Evolutionary conservation across 2,888 invertebrate species (phyloP).

Genomic region (Euplexia lucipara): DNA sequence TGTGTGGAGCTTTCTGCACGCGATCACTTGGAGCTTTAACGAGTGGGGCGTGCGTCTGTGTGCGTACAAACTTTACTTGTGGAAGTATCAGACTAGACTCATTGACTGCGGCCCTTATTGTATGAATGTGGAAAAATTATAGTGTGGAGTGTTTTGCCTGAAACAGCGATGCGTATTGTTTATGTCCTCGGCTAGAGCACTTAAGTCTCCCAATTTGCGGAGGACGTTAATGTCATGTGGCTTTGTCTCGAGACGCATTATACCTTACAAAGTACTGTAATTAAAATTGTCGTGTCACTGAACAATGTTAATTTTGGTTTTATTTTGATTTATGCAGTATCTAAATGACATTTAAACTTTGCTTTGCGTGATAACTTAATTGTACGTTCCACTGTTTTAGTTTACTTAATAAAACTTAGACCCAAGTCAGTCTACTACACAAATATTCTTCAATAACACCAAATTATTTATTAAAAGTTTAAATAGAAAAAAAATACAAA

Average conservation of each 20-base stretch:
- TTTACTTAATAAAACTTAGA: background rate
- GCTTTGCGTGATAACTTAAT: constrained; percentile 5
- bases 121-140: constrained; percentile 91
- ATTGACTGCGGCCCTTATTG: constrained; percentile 91
- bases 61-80: constrained; percentile 86
- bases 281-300: constrained; percentile 78
- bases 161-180: constrained; percentile 88
- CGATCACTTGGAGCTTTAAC: constrained; percentile 87
- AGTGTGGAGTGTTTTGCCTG: constrained; percentile 89
- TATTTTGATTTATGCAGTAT: constrained; percentile 46
- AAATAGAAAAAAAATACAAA: background rate
- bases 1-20: constrained; percentile 90
- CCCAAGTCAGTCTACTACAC: background rate
- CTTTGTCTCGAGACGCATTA: constrained; percentile 85
- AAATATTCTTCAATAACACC: background rate
- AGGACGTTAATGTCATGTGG: constrained; percentile 82
- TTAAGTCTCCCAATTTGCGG: constrained; percentile 88
- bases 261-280: constrained; percentile 85
- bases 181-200: constrained; percentile 84
- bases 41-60: constrained; percentile 86
- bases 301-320: constrained; percentile 70
- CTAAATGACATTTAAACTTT: constrained; percentile 9
- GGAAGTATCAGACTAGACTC: constrained; percentile 90
- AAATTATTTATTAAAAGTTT: background rate
- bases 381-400: background rate